Evolutionary conservation across 2,797 vertebrate species (phyloP).

Genomic region (Lerista edwardsae): DNA sequence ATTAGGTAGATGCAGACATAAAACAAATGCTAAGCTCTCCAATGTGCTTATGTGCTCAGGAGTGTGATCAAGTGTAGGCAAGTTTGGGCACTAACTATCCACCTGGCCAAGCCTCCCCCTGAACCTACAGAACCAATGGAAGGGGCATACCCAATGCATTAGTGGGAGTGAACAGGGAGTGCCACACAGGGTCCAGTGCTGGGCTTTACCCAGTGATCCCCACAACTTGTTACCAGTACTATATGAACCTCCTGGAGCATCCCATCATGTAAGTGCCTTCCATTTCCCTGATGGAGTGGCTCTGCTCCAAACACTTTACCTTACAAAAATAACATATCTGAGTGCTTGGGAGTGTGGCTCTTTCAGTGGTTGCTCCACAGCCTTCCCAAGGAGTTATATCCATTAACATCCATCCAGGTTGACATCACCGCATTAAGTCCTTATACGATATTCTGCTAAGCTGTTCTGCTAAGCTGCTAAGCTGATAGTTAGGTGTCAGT

Average conservation of each 20-base stretch:
- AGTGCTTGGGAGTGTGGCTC: background rate
- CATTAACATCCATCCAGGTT: background rate
- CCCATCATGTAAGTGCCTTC: background rate
- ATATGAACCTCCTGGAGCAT: background rate
- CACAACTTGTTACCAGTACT: no score
- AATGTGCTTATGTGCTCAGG: background rate
- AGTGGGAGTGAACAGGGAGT: no score
- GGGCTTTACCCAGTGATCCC: no score
- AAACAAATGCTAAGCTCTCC: no score
- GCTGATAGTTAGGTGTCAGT: background rate
- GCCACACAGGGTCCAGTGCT: no score
- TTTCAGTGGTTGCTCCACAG: background rate
- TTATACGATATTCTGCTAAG: background rate
- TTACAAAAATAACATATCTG: background rate
- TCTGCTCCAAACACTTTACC: background rate
- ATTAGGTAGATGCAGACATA: background rate
- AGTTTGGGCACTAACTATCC: no score
- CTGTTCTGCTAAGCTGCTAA: background rate
- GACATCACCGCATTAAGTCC: background rate
- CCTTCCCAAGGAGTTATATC: background rate
- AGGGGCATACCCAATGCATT: no score
- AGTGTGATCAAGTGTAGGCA: no score
- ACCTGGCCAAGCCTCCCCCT: no score
- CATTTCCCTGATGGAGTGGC: background rate
- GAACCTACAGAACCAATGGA: no score